Evolutionary conservation across 2,888 invertebrate genomes (phyloP).

Genomic region (Bellardia pandia): DNA sequence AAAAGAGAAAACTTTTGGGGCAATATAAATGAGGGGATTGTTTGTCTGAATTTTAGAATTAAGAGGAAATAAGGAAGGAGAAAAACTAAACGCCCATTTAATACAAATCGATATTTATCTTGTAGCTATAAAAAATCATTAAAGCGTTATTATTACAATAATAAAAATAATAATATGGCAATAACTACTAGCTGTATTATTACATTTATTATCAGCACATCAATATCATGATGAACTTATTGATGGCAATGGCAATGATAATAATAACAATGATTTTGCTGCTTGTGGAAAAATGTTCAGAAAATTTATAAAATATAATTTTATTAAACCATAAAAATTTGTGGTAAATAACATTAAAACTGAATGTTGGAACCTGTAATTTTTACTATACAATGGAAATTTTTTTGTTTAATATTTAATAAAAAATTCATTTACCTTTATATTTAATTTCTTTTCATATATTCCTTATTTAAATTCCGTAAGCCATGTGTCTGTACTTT

Average conservation of each 20-base stretch:
- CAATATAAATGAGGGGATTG: background rate
- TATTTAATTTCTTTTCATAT: too few relatives aligned
- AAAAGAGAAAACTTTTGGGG: background rate
- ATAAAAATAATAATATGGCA: constrained; percentile 9
- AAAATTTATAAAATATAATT: too few relatives aligned
- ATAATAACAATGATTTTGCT: background rate
- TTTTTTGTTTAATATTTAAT: too few relatives aligned
- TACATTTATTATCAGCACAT: constrained; percentile 19
- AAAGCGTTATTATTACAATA: constrained; percentile 64
- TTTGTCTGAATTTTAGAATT: background rate
- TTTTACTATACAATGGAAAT: too few relatives aligned
- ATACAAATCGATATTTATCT: constrained; percentile 47
- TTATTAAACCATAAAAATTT: too few relatives aligned
- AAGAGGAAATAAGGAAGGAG: background rate
- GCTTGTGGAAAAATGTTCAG: too few relatives aligned
- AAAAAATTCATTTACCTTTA: too few relatives aligned
- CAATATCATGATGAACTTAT: background rate
- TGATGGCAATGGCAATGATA: background rate
- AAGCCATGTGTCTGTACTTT: background rate
- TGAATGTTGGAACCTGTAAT: too few relatives aligned
- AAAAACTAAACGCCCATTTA: constrained; percentile 12
- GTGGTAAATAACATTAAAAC: too few relatives aligned
- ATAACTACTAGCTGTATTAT: constrained; percentile 6
- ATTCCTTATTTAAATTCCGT: too few relatives aligned
- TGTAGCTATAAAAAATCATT: constrained; percentile 37